phyloP scores from a whole-genome alignment of 2,888 invertebrate genomes.

The Andrena camellia region DNA sequence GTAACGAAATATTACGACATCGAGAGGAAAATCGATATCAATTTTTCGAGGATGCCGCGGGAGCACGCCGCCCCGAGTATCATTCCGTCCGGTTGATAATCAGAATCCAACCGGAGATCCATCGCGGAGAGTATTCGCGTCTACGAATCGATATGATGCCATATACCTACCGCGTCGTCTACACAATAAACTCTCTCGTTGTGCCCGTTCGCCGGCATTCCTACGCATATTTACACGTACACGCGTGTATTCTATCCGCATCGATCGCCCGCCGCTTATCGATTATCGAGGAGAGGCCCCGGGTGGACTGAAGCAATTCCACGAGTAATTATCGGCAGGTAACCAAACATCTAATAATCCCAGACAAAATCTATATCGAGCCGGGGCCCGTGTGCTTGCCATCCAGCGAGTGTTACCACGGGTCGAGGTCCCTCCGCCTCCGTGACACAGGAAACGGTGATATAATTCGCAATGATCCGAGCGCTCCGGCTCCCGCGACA shows the following conservation, averaged over 20 bases:
- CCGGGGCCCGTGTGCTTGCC: slow-evolving; percentile 29
- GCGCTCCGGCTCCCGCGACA: slow-evolving; percentile 24
- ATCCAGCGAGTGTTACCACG: slow-evolving; percentile 9
- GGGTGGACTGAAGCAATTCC: slow-evolving; percentile 63
- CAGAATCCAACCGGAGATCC: slow-evolving; percentile 62
- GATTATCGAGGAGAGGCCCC: slow-evolving; percentile 43
- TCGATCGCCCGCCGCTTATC: slow-evolving; percentile 56
- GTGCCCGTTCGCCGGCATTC: slow-evolving; percentile 24
- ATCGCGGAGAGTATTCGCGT: slow-evolving; percentile 40
- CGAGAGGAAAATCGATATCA: slow-evolving; percentile 60
- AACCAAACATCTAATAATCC: slow-evolving; percentile 78
- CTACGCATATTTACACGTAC: slow-evolving; percentile 38
- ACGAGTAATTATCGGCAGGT: slow-evolving; percentile 76
- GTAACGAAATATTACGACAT: slow-evolving; percentile 68
- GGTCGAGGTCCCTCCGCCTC: slow-evolving; percentile 11
- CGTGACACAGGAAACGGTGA: slow-evolving; percentile 39
- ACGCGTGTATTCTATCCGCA: slow-evolving; percentile 33
- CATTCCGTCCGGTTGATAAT: slow-evolving; percentile 62
- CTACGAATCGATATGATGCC: slow-evolving; percentile 44
- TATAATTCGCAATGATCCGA: slow-evolving; percentile 68
- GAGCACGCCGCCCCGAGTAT: slow-evolving; percentile 34
- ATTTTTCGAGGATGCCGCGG: slow-evolving; percentile 64
- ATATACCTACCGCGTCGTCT: slow-evolving; percentile 3
- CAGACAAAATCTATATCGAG: slow-evolving; percentile 74
- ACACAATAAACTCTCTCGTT: slow-evolving; percentile 20